Evolutionary conservation across 64 coral and sea anemone genomes (phyloP).

Genomic region (Stichodactyla mertensii): DNA sequence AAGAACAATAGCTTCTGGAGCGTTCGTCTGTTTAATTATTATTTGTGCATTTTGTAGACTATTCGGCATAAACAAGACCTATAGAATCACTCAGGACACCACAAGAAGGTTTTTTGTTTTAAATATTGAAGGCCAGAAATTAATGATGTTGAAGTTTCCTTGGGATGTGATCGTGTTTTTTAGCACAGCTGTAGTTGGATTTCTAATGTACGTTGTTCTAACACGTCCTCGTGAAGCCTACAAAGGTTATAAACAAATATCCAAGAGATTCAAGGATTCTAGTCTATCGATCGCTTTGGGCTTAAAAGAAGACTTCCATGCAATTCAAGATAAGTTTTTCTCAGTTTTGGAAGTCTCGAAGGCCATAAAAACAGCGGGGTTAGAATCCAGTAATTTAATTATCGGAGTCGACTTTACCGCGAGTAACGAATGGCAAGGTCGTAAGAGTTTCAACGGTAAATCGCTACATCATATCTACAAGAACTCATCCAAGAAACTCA

Average conservation of each 20-base stretch:
- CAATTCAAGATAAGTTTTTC: constrained; percentile 77
- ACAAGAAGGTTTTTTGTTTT: neutral
- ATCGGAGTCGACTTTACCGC: constrained; percentile 97
- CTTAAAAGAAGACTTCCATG: constrained; percentile 63
- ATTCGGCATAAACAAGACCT: neutral
- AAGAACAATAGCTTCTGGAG: neutral
- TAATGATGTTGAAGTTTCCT: constrained; percentile 68
- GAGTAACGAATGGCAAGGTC: constrained; percentile 98
- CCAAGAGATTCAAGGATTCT: constrained; percentile 58
- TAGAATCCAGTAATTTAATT: constrained; percentile 81
- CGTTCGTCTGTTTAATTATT: neutral
- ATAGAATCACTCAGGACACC: neutral
- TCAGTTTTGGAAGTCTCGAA: constrained; percentile 72
- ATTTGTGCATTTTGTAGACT: neutral
- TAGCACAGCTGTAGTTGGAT: constrained; percentile 48
- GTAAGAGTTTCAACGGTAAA: constrained; percentile 73
- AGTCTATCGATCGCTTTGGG: constrained; percentile 61
- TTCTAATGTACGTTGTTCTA: constrained; percentile 60
- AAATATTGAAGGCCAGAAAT: neutral
- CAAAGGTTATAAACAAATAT: constrained; percentile 57
- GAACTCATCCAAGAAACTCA: constrained; percentile 56
- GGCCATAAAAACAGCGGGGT: constrained; percentile 70
- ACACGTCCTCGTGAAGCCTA: constrained; percentile 70
- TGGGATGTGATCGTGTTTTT: constrained; percentile 65
- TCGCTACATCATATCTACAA: constrained; percentile 80